These are phyloP conservation scores for Drosophila repleta DNA, from an alignment of 1,140 invertebrate species.

Conservation along the genomic window DNA sequence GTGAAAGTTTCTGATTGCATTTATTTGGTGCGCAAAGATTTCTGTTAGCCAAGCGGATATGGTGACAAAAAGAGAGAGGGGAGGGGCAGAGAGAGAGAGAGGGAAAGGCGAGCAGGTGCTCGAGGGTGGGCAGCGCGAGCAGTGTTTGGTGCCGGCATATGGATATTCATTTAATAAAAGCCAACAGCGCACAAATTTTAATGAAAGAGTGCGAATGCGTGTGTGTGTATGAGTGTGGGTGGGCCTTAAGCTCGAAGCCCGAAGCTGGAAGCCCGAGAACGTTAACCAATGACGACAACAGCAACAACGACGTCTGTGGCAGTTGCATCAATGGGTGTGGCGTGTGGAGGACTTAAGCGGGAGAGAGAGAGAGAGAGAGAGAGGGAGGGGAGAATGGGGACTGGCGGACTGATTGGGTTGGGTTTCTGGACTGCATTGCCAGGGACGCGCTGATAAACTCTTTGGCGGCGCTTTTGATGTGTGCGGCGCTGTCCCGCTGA, in stretches of 20 bases:
- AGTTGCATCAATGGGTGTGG: conserved; percentile 44
- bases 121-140: background rate
- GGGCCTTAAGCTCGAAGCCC: conserved; percentile 41
- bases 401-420: conserved; percentile 2
- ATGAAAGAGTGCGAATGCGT: conserved; percentile 67
- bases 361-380: background rate
- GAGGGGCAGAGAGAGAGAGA: background rate
- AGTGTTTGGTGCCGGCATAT: conserved; percentile 14
- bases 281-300: conserved; percentile 27
- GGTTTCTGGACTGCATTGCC: conserved; percentile 11
- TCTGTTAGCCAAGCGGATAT: background rate
- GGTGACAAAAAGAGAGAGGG: background rate
- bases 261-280: conserved; percentile 9
- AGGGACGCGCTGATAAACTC: conserved; percentile 69
- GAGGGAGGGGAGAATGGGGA: too few species aligned
- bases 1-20: conserved; percentile 38
- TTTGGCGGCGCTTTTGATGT: conserved; percentile 68
- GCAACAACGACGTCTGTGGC: conserved; percentile 27
- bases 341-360: background rate
- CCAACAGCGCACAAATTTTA: conserved; percentile 74
- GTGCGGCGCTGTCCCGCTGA: conserved; percentile 41
- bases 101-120: background rate
- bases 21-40: conserved; percentile 22
- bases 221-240: conserved; percentile 15
- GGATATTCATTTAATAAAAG: conserved; percentile 81